These are phyloP conservation scores for Jaculus jaculus DNA, from an alignment of 2,113 vertebrate genomes.

Conservation along the genomic window DNA sequence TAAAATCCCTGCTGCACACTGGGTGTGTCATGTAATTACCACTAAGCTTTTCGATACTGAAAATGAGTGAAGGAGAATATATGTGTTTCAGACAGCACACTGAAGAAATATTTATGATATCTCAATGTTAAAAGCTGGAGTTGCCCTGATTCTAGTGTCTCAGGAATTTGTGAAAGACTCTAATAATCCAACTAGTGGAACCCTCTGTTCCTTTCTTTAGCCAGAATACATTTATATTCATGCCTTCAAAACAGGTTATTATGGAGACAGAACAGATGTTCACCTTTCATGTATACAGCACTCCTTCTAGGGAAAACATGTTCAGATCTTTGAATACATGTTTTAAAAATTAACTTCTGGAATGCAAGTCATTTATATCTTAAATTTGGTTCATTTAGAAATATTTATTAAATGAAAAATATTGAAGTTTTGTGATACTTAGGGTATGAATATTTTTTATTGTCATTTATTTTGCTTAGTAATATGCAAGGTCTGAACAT, in stretches of 20 bases:
- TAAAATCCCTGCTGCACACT: background rate
- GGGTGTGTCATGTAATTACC: background rate
- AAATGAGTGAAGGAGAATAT: background rate
- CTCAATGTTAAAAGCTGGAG: background rate
- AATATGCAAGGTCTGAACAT: constrained; percentile 44
- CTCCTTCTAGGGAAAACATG: background rate
- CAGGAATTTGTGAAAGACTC: background rate
- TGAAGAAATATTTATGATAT: background rate
- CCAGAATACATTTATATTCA: background rate
- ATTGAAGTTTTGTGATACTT: constrained; percentile 17
- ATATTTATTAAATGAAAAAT: constrained; percentile 53
- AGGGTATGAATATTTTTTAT: constrained; percentile 53
- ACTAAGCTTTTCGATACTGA: background rate
- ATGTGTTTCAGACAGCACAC: background rate
- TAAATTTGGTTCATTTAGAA: constrained; percentile 44
- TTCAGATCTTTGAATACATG: background rate
- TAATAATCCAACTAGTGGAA: background rate
- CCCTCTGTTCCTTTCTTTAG: background rate
- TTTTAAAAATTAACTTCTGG: background rate
- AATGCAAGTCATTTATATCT: constrained; percentile 15
- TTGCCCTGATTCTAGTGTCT: background rate
- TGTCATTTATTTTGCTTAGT: constrained; percentile 68
- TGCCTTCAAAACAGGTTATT: background rate
- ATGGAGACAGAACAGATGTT: background rate
- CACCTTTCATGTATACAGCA: background rate